These are phyloP conservation scores for Acanthiza pusilla DNA, from an alignment of 2,797 vertebrate genomes.

Conservation along the genomic window DNA sequence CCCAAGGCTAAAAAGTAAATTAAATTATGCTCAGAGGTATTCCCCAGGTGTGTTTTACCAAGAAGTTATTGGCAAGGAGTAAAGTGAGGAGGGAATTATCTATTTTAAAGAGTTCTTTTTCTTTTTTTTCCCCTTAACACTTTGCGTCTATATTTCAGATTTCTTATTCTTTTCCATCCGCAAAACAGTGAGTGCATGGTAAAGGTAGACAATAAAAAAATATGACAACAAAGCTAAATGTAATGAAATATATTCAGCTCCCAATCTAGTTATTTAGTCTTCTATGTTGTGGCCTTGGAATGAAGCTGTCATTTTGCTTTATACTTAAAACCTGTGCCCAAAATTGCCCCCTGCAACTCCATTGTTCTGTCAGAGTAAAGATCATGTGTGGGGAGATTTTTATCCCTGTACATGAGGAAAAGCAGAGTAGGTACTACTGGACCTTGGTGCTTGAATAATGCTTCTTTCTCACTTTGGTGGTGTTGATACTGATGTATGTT, in stretches of 20 bases:
- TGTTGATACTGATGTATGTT: background rate
- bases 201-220: background rate
- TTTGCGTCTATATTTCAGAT: background rate
- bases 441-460: background rate
- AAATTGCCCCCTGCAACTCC: background rate
- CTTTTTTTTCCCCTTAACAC: background rate
- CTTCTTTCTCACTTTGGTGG: background rate
- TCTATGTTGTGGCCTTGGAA: background rate
- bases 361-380: background rate
- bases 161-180: background rate
- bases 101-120: background rate
- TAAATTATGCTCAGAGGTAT: background rate
- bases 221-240: background rate
- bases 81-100: background rate
- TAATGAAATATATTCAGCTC: background rate
- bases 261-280: background rate
- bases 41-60: background rate
- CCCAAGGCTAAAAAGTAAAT: background rate
- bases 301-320: background rate
- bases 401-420: accelerated
- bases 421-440: background rate
- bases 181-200: background rate
- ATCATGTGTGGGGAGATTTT: background rate
- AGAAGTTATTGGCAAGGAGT: background rate
- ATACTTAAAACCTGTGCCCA: background rate